Evolutionary conservation across 2,797 vertebrate genomes (phyloP).

Genomic region (Netta rufina): DNA sequence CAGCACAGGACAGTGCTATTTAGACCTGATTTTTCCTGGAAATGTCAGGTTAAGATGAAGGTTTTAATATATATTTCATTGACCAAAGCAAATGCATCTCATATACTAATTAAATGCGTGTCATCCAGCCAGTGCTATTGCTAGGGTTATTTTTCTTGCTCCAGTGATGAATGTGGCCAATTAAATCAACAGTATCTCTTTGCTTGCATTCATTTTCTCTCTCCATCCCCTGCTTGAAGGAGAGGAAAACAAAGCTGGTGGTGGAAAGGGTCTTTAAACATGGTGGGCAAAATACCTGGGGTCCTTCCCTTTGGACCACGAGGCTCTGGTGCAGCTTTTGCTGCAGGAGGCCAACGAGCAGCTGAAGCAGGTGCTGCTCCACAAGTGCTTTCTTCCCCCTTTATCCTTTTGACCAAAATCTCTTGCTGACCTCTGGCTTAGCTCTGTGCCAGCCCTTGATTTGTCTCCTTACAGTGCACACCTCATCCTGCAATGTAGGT

Average conservation of each 20-base stretch:
- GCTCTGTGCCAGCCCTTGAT: background rate
- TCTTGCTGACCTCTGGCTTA: background rate
- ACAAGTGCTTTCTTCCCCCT: background rate
- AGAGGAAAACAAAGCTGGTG: conserved; percentile 1
- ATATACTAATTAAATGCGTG: conserved; percentile 13
- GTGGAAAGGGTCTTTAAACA: background rate
- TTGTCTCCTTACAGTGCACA: accelerated
- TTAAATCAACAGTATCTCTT: conserved; percentile 30
- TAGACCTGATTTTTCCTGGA: background rate
- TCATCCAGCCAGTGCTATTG: background rate
- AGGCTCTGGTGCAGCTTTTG: background rate
- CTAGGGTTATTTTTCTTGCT: conserved; percentile 33
- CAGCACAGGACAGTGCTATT: background rate
- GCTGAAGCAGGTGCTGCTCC: background rate
- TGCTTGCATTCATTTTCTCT: background rate
- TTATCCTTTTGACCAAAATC: background rate
- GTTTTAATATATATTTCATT: background rate
- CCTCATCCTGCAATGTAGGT: accelerated
- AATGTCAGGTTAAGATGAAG: conserved; percentile 22
- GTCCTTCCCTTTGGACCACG: background rate
- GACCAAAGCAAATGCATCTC: conserved; percentile 18
- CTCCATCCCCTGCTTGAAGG: background rate
- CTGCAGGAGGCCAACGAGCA: background rate
- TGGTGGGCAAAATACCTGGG: background rate
- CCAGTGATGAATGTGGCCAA: background rate